These are phyloP conservation scores for Apodemia hepburni DNA, from an alignment of 2,888 invertebrate genomes.

Conservation along the genomic window DNA sequence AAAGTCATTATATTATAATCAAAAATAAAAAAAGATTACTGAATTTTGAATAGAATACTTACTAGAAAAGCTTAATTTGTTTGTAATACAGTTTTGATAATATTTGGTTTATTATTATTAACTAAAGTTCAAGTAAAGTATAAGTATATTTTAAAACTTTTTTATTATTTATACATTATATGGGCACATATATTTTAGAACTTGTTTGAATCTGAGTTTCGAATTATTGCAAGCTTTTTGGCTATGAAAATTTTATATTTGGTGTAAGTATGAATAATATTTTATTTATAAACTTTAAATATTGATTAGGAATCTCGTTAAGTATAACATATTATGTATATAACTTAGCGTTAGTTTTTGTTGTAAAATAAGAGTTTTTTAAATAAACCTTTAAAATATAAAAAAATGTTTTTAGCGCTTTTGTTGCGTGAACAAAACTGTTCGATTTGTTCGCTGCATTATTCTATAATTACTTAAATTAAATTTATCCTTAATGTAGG, in stretches of 20 bases:
- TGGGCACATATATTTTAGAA: not conserved
- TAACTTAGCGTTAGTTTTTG: not conserved
- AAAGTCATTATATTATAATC: no score
- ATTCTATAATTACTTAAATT: not conserved
- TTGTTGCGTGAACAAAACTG: not conserved
- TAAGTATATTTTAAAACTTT: not conserved
- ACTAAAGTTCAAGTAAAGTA: not conserved
- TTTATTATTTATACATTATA: not conserved
- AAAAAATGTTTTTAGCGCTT: not conserved
- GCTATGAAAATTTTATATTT: not conserved
- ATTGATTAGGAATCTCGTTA: not conserved
- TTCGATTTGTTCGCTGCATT: not conserved
- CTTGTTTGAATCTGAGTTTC: not conserved
- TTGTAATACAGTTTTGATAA: not conserved
- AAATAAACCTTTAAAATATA: not conserved
- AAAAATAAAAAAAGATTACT: no score
- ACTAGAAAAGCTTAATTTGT: not conserved
- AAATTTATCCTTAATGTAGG: no score
- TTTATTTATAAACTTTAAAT: not conserved
- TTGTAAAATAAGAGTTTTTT: not conserved
- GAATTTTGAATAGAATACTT: not conserved
- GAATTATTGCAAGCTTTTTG: not conserved
- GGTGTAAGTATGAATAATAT: conserved; percentile 1
- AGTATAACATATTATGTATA: not conserved
- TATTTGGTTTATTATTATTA: not conserved